These are phyloP conservation scores for Brachionus asplanchnoidis DNA, from an alignment of 1,140 invertebrate species.

Conservation along the genomic window DNA sequence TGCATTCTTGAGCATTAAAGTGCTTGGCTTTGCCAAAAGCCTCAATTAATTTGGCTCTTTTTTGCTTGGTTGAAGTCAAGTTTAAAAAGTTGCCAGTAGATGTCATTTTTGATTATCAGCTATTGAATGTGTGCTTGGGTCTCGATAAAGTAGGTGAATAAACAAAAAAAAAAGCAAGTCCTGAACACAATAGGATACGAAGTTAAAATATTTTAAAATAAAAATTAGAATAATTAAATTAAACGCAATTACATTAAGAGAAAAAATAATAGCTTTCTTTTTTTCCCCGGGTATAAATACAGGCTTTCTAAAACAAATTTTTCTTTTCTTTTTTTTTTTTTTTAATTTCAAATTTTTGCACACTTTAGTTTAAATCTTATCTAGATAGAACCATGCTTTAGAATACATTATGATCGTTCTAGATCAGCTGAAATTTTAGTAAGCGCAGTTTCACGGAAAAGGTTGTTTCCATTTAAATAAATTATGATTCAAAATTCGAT, in stretches of 20 bases:
- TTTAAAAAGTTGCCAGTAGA: neutral
- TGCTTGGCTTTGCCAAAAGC: neutral
- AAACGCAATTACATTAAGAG: neutral
- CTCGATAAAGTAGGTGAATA: neutral
- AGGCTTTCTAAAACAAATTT: neutral
- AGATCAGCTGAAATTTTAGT: neutral
- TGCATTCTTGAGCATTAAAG: neutral
- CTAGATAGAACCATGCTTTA: neutral
- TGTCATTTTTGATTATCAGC: neutral
- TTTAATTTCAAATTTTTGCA: neutral
- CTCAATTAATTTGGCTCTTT: neutral
- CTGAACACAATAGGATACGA: neutral
- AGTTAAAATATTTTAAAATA: neutral
- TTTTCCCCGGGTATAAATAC: slow-evolving; percentile 1
- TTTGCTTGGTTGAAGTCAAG: neutral
- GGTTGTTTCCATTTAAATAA: neutral
- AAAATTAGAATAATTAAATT: neutral
- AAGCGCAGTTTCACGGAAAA: neutral
- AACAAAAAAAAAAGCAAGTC: neutral
- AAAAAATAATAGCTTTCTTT: neutral
- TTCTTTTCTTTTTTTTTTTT: neutral
- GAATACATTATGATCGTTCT: neutral
- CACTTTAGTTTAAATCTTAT: neutral
- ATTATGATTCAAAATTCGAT: neutral
- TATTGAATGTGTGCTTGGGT: neutral